Conservation (phyloP, 2,888 invertebrate genomes). For the Erebia palarica region DNA sequence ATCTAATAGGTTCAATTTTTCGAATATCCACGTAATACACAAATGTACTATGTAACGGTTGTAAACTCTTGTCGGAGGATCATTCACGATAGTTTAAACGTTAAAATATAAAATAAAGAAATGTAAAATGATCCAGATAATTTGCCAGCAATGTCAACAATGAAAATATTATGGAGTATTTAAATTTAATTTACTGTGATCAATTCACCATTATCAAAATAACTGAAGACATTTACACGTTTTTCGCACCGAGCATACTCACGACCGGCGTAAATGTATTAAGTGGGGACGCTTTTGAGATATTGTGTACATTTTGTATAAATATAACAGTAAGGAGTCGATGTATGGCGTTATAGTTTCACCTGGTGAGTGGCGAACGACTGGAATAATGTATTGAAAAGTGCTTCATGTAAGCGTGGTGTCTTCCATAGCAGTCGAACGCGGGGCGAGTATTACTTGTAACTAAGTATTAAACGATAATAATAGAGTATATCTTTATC, state of each 20-base stretch:
- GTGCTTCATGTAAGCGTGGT: conserved; percentile 80
- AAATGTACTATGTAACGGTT: neutral
- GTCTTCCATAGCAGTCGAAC: conserved; percentile 82
- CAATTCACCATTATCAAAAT: conserved; percentile 28
- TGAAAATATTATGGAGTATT: neutral
- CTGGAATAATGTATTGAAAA: conserved; percentile 71
- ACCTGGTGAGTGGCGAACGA: conserved; percentile 70
- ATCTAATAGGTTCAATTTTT: neutral
- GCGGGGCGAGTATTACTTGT: conserved; percentile 72
- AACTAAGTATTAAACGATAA: conserved; percentile 81
- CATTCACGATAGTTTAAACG: no score
- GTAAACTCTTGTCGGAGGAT: no score
- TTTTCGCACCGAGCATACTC: conserved; percentile 33
- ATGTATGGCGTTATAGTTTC: conserved; percentile 53
- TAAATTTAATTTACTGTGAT: conserved; percentile 36
- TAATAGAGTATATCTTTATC: conserved; percentile 73
- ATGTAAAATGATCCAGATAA: neutral
- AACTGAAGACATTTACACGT: conserved; percentile 21
- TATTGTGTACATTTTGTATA: conserved; percentile 81
- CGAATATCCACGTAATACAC: neutral
- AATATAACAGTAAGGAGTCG: conserved; percentile 76
- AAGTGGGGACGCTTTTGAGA: conserved; percentile 72
- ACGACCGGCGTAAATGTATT: conserved; percentile 39
- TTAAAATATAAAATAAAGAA: no score
- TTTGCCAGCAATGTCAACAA: neutral